A percentile compares a stretch with the other conserved stretches of the same genome.
Evolutionary conservation across 2,113 vertebrate species (phyloP).

Genomic region (Coracopsis vasa): DNA sequence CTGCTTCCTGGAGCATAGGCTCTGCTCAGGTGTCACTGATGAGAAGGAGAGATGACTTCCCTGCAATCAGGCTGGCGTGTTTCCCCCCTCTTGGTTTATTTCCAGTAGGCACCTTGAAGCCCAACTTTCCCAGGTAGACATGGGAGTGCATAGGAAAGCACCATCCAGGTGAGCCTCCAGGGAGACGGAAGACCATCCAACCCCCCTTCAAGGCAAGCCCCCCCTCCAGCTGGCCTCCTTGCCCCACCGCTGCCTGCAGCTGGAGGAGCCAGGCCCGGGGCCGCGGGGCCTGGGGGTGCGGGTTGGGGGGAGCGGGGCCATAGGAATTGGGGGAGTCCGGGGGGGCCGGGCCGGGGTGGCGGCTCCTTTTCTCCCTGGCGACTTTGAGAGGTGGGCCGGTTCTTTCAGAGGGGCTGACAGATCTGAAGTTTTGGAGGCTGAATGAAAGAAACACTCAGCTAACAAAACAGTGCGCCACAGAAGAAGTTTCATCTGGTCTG

Average conservation of each 20-base stretch:
- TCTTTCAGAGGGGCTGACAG: constrained; percentile 70
- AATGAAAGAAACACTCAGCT: constrained; percentile 84
- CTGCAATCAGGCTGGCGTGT: fast-evolving
- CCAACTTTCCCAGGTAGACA: fast-evolving
- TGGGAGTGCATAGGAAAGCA: not conserved
- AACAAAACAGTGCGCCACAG: constrained; percentile 79
- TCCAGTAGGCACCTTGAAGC: not conserved
- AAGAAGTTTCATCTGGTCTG: constrained; percentile 83
- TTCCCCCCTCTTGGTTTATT: not conserved
- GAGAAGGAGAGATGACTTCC: not conserved
- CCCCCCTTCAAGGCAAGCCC: not conserved
- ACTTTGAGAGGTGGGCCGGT: constrained; percentile 63
- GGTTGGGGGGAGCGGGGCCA: not conserved
- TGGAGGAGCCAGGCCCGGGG: not conserved
- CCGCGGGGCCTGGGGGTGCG: not conserved
- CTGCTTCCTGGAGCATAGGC: not conserved
- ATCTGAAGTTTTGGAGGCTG: constrained; percentile 77
- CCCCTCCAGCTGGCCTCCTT: not conserved
- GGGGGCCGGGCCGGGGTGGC: not conserved
- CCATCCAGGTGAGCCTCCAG: not conserved
- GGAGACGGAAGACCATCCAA: not conserved
- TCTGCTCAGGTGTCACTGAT: not conserved
- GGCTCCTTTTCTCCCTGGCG: constrained; percentile 53
- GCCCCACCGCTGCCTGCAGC: not conserved
- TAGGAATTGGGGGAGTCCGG: not conserved